Evolutionary conservation across 2,888 invertebrate species (phyloP).

Genomic region (Acleris literana): DNA sequence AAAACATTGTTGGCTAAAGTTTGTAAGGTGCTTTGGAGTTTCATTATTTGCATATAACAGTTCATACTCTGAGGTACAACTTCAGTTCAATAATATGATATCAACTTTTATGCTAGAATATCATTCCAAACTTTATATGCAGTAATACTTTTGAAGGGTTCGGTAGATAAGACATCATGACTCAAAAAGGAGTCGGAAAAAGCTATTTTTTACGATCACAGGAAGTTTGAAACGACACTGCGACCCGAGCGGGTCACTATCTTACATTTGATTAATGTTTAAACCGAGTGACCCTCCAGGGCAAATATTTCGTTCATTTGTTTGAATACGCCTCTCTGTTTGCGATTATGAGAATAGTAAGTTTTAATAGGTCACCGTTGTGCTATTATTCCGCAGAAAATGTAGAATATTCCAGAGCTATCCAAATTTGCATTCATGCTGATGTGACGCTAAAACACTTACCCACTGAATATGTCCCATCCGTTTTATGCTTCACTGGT

Average conservation of each 20-base stretch:
- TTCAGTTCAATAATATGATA: no score
- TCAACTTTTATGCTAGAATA: no score
- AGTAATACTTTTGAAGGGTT: background rate
- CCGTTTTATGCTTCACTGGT: background rate
- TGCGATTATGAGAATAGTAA: no score
- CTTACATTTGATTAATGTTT: conserved; percentile 33
- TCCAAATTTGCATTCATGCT: background rate
- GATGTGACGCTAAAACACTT: conserved; percentile 1
- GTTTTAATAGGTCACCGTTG: no score
- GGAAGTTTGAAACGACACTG: conserved; percentile 29
- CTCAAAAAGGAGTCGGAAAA: conserved; percentile 19
- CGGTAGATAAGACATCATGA: conserved; percentile 9
- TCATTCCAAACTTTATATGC: no score
- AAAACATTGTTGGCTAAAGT: no score
- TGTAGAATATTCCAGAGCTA: background rate
- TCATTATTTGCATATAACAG: no score
- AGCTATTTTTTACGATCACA: conserved; percentile 29
- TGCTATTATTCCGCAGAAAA: background rate
- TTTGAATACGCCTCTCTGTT: background rate
- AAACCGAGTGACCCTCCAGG: conserved; percentile 25
- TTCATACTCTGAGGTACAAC: no score
- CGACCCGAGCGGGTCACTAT: conserved; percentile 24
- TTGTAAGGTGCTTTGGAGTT: no score
- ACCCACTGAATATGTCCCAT: conserved; percentile 3
- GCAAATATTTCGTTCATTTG: conserved; percentile 26